Evolutionary conservation across 2,113 vertebrate genomes (phyloP).

Genomic region (Aphyosemion australe): DNA sequence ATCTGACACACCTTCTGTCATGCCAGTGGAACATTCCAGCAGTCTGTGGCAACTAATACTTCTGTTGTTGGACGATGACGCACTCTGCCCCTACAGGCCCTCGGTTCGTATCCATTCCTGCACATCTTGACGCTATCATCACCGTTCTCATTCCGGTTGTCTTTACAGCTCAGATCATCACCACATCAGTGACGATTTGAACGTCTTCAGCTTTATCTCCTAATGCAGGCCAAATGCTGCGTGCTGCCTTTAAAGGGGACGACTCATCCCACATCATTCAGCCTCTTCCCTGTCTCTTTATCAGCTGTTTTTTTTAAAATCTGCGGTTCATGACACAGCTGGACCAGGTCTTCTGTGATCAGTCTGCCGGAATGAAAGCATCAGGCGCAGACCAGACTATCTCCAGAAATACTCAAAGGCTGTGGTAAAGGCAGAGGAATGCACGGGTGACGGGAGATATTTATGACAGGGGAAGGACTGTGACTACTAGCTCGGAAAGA

Average conservation of each 20-base stretch:
- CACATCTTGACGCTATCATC: conserved; percentile 67
- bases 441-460: conserved; percentile 64
- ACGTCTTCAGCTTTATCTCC: conserved; percentile 54
- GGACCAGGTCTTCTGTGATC: conserved; percentile 73
- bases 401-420: conserved; percentile 65
- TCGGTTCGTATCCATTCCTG: conserved; percentile 36
- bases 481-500: conserved; percentile 67
- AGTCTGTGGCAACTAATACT: conserved; percentile 68
- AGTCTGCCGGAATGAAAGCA: conserved; percentile 69
- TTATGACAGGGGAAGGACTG: conserved; percentile 61
- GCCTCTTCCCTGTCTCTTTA: conserved; percentile 60
- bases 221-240: conserved; percentile 63
- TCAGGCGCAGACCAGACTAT: conserved; percentile 57
- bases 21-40: conserved; percentile 77
- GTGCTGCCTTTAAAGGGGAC: conserved; percentile 55
- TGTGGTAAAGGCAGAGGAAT: conserved; percentile 65
- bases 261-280: conserved; percentile 70
- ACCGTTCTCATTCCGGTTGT: conserved; percentile 10
- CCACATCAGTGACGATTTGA: conserved; percentile 46
- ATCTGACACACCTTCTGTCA: conserved; percentile 70
- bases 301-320: conserved; percentile 52
- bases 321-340: conserved; percentile 66
- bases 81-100: conserved; percentile 26
- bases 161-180: conserved; percentile 24
- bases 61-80: conserved; percentile 58